These are phyloP conservation scores for Potamilus streckersoni DNA, from an alignment of 1,140 invertebrate genomes.

Conservation along the genomic window DNA sequence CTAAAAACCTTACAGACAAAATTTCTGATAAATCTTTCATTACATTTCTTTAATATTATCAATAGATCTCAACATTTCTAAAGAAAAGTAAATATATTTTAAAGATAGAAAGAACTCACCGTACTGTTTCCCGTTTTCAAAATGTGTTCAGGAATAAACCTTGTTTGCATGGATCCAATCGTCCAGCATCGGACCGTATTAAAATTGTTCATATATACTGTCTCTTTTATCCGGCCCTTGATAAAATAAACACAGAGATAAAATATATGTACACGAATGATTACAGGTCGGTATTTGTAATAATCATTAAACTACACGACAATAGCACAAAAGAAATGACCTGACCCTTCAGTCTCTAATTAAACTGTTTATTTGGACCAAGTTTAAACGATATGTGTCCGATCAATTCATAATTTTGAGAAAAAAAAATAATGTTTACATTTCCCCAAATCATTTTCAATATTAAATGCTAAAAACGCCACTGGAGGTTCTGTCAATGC, in stretches of 20 bases:
- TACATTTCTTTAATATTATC: background rate
- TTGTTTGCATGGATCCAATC: constrained; percentile 72
- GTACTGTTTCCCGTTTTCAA: constrained; percentile 71
- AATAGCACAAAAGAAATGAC: too few relatives aligned
- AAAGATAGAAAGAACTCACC: constrained; percentile 43
- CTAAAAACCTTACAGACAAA: background rate
- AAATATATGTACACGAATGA: background rate
- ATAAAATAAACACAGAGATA: constrained; percentile 8
- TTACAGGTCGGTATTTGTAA: too few relatives aligned
- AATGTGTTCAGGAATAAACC: constrained; percentile 74
- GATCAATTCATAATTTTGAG: too few relatives aligned
- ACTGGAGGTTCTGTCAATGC: too few relatives aligned
- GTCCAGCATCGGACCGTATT: constrained; percentile 75
- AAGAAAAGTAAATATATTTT: too few relatives aligned
- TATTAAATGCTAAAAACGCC: too few relatives aligned
- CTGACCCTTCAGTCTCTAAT: too few relatives aligned
- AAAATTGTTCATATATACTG: constrained; percentile 76
- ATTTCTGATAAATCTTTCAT: background rate
- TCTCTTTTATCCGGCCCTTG: constrained; percentile 69
- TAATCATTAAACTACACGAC: too few relatives aligned
- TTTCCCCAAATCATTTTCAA: too few relatives aligned
- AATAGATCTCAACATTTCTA: background rate
- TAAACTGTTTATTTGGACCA: too few relatives aligned
- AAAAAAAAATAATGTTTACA: too few relatives aligned
- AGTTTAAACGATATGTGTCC: too few relatives aligned